These are phyloP conservation scores for Cottoperca gobio DNA, from an alignment of 2,797 vertebrate genomes.

Conservation along the genomic window DNA sequence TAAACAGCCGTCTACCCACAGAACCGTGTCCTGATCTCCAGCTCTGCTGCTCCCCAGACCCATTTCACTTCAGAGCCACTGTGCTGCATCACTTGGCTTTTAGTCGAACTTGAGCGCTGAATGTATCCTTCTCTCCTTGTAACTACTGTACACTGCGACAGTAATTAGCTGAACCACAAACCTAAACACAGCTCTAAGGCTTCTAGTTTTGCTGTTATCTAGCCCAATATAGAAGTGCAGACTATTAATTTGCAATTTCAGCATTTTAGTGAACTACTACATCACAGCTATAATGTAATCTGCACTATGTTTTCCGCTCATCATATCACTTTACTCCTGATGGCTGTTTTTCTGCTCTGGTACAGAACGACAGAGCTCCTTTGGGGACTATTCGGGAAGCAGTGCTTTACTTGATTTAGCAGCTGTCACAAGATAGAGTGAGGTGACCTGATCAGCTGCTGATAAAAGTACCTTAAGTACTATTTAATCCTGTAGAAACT, in stretches of 20 bases:
- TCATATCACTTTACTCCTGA: conserved; percentile 47
- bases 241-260: conserved; percentile 53
- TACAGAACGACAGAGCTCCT: conserved; percentile 24
- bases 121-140: conserved; percentile 36
- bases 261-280: conserved; percentile 35
- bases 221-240: conserved; percentile 29
- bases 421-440: conserved; percentile 18
- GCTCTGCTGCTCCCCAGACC: conserved; percentile 50
- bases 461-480: conserved; percentile 38
- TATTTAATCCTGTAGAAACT: conserved; percentile 34
- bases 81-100: conserved; percentile 49
- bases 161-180: conserved; percentile 66
- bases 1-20: conserved; percentile 53
- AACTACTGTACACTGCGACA: conserved; percentile 40
- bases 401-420: conserved; percentile 20
- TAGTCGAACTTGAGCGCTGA: conserved; percentile 40
- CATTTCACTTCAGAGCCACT: conserved; percentile 42
- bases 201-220: conserved; percentile 47
- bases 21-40: conserved; percentile 60
- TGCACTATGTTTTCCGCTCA: conserved; percentile 34
- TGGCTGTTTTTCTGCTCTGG: conserved; percentile 40
- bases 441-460: conserved; percentile 24
- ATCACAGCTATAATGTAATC: conserved; percentile 40
- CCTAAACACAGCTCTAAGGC: conserved; percentile 50
- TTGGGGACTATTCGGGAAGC: conserved; percentile 11